Evolutionary conservation across 2,888 invertebrate species (phyloP), one percentile per base, ranked within the genome.

Genomic region (Drepanosiphum platanoidis): DNA sequence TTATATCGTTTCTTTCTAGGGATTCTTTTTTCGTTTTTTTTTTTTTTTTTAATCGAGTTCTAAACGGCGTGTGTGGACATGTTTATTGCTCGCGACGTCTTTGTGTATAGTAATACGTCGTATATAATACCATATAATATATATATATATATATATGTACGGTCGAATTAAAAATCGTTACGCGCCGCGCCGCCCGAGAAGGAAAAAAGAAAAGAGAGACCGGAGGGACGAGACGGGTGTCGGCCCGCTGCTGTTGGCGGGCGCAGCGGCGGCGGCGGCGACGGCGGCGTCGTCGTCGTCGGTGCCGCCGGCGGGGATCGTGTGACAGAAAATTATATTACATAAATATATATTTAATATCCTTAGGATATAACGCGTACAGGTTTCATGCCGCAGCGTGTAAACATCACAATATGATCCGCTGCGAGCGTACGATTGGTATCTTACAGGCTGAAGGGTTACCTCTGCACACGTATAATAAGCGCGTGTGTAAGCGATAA

Each of bases 51-150:
- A 75, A 83, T 83, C 83, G 83, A 83, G 42, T 83, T 83, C 66
- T 83, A 75, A 83, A 83, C 68, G 83, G 75, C 66, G 27, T 75
- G 83, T 68, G 83, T 36, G 75, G 83, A 83, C 83, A 75, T 75
- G 66, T 83, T 83, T 83, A 83, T 75, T 27, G 46, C 68, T 42
- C 42, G 64, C 34, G 58, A 61, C 52, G 71, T 39, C 36, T 27
- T 30, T 52, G 72, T n/a, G 15, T 27, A 42, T 42, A 27, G n/a
- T n/a, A n/a, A n/a, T n/a, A n/a, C n/a, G n/a, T n/a, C n/a, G n/a
- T n/a, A n/a, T n/a, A n/a, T n/a, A n/a, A n/a, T n/a, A n/a, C n/a
- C n/a, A n/a, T n/a, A 36, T 22, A 70, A 7, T 27, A 39, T 71
- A 71, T 42, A 70, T 70, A 70, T 11, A 11, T 22, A 39, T 71